A percentile compares a stretch with the other conserved stretches of the same genome.
phyloP scores from a whole-genome alignment of 2,113 vertebrate genomes.

The Ia io region DNA sequence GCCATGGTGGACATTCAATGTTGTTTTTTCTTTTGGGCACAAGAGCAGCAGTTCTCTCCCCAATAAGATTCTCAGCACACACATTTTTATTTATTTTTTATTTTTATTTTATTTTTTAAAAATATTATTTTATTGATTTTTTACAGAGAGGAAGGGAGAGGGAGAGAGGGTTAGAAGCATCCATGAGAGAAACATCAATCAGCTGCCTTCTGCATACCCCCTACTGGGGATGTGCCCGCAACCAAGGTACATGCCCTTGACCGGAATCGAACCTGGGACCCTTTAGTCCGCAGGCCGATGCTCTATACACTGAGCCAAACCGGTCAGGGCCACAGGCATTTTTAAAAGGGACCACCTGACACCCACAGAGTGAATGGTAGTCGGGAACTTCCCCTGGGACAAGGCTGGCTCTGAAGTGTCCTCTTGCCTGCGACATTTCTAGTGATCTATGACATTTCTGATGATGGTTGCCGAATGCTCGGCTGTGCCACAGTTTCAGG shows the following conservation, averaged over 20 bases:
- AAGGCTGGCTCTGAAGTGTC: neutral
- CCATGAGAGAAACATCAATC: too few species aligned
- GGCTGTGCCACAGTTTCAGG: neutral
- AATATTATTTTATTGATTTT: too few species aligned
- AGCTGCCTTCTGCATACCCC: too few species aligned
- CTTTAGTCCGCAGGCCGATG: too few species aligned
- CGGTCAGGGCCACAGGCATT: too few species aligned
- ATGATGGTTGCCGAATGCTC: accelerated
- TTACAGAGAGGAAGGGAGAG: too few species aligned
- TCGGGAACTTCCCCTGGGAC: neutral
- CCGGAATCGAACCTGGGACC: too few species aligned
- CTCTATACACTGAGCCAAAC: too few species aligned
- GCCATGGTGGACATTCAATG: neutral
- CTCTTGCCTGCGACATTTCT: accelerated
- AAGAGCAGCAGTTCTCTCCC: neutral
- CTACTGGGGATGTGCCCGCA: too few species aligned
- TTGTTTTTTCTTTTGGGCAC: neutral
- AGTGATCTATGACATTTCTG: accelerated
- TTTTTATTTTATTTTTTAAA: too few species aligned
- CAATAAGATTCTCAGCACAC: neutral
- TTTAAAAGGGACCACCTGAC: neutral
- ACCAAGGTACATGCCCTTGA: too few species aligned
- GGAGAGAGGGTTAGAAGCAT: too few species aligned
- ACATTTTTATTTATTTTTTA: neutral
- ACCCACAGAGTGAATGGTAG: neutral